These are phyloP conservation scores for Entomobrya proxima DNA, from an alignment of 2,888 invertebrate genomes.

Conservation along the genomic window DNA sequence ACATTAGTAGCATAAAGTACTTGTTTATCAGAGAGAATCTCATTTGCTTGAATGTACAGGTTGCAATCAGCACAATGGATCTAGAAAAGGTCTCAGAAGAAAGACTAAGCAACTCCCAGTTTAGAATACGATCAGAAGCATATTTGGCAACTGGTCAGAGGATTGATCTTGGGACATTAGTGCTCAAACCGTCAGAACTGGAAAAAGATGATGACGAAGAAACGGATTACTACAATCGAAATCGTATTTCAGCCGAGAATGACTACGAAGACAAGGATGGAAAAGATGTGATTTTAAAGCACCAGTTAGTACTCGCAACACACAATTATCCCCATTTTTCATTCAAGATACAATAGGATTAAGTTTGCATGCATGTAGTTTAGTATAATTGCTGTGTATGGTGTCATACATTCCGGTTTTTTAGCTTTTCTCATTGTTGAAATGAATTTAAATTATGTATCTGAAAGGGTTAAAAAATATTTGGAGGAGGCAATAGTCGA, in stretches of 20 bases:
- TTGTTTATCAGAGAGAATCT: not conserved
- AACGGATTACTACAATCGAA: slow-evolving; percentile 25
- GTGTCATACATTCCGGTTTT: slow-evolving; percentile 24
- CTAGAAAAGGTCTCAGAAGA: slow-evolving; percentile 76
- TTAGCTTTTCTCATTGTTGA: slow-evolving; percentile 4
- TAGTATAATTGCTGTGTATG: not conserved
- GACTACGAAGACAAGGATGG: slow-evolving; percentile 30
- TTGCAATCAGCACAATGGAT: slow-evolving; percentile 77
- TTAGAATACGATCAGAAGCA: slow-evolving; percentile 75
- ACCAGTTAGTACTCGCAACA: slow-evolving; percentile 40
- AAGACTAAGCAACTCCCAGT: slow-evolving; percentile 75
- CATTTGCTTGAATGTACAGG: slow-evolving; percentile 62
- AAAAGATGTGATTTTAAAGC: slow-evolving; percentile 57
- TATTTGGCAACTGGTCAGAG: slow-evolving; percentile 73
- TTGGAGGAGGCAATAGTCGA: slow-evolving; percentile 75
- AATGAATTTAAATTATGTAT: slow-evolving; percentile 1
- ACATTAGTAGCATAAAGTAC: not conserved
- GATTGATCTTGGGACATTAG: slow-evolving; percentile 66
- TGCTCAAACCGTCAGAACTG: slow-evolving; percentile 60
- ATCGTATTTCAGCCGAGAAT: slow-evolving; percentile 1
- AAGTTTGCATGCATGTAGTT: not conserved
- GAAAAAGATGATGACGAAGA: slow-evolving; percentile 58
- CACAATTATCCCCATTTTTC: not conserved
- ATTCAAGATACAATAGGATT: not conserved
- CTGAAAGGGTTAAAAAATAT: slow-evolving; percentile 70